Base-by-base conservation (phyloP, 1,140 invertebrate genomes). In the Anastatus disparis region DNA sequence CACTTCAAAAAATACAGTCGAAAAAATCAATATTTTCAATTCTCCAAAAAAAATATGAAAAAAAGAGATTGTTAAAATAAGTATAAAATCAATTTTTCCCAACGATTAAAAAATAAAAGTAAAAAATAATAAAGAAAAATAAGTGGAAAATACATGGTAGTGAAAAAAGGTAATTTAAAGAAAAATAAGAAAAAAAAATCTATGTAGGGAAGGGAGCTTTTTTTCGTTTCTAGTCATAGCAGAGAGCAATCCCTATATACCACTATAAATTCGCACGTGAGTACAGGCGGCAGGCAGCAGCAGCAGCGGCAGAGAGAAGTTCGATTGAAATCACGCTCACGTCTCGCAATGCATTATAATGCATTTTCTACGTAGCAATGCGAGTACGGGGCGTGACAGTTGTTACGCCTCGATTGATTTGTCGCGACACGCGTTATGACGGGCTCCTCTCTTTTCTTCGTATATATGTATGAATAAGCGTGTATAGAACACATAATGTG, bases 361-460 rank as follows among this genome's bases (percentile, higher is more conserved):
- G 76, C 73, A 77, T 78, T 77, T 77, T 78, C 76, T 75, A 74
- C 73, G 72, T 71, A 53, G 68, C 70, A 63, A 50, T 9, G 52
- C 27, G 44, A n/a, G n/a, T n/a, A n/a, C 27, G 35, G 27, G 24
- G 46, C 68, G 75, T 78, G 75, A 75, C 75, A 74, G 76, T 76
- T 75, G 74, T 78, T 78, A 73, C 72, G 69, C 59, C 72, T 73
- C 77, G 73, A 78, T 78, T 78, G 76, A 78, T 79, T 79, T 76
- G 76, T 74, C 74, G 59, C 17, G 24, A 46, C 59, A 2, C 59
- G 29, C 35, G 63, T 56, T 26, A 53, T 22, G 13, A 8, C 61
- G 22, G n/a, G 8, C 48, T 1, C n/a, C 1, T 10, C 35, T 50
- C 22, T n/a, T n/a, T n/a, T n/a, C n/a, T n/a, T n/a, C n/a, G n/a